Evolutionary conservation across 2,797 vertebrate genomes (phyloP), one percentile per base, ranked within the genome.

Genomic region (Fundulus diaphanus): DNA sequence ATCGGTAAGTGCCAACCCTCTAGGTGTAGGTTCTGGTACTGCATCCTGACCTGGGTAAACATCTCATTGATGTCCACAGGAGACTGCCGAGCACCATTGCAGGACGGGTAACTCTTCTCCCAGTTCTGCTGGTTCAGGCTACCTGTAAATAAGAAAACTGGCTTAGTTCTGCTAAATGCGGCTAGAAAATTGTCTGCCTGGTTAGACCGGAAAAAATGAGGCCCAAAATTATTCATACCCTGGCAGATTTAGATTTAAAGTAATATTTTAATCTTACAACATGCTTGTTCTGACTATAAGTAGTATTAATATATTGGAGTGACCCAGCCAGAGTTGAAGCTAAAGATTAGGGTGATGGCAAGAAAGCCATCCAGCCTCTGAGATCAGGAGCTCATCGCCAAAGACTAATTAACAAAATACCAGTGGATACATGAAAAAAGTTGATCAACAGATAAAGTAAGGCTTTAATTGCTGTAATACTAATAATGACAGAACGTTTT

Each of bases 21-120:
- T 63, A 99, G 95, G 80, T 94, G 95, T 67, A 99, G 93, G 90
- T 97, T 94, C 92, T 97, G 97, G 81, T 97, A 96, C 93, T 98
- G 96, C 88, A 97, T 92, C 79, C 97, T 94, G 79, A 98, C 96
- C 92, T 97, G 97, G 35, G 97, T 96, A 72, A 99, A 96, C 65
- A 95, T 96, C 90, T 98, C 97, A 40, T 97, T 96, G 65, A 99
- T 97, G 94, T 99, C 97, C 82, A 99, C 96, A 7, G 98, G 98
- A 0, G 98, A 99, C 70, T 99, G 98, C 74, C 95, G 96, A 88
- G 95, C 96, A 72, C 96, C 96, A 87, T 95, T 97, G 70, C 98
- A 99, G 73, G 93, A 90, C 42, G 96, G 96, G 75, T 96, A 98
- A 92, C 95, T 98, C 93, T 96, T 97, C 6, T 93, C 96, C 98